Evolutionary conservation across 2,888 invertebrate genomes (phyloP).

Genomic region (Tinea semifulvella): DNA sequence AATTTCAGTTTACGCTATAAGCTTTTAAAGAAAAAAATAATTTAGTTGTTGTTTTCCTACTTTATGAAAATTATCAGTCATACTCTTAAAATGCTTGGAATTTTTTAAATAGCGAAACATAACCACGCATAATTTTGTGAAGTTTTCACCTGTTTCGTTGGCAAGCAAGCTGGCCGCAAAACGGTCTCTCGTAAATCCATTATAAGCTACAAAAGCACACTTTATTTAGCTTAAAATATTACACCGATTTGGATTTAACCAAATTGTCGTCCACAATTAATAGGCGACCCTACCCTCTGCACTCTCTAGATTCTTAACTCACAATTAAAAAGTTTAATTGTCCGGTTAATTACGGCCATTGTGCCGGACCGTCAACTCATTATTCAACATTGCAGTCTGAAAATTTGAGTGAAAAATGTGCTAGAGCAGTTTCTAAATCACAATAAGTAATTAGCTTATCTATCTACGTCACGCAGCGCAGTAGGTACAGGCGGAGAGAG

Average conservation of each 20-base stretch:
- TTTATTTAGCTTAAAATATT: constrained; percentile 14
- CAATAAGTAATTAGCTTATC: constrained; percentile 62
- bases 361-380: constrained; percentile 50
- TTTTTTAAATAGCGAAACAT: no score
- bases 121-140: no score
- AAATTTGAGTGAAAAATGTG: constrained; percentile 49
- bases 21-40: no score
- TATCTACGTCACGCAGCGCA: constrained; percentile 44
- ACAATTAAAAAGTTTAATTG: constrained; percentile 63
- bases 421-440: constrained; percentile 43
- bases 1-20: no score
- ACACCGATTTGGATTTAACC: constrained; percentile 13
- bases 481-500: constrained; percentile 16
- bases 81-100: no score
- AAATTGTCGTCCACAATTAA: constrained; percentile 31
- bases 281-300: constrained; percentile 43
- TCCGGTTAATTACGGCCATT: constrained; percentile 58
- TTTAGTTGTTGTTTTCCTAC: no score
- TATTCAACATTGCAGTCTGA: constrained; percentile 45
- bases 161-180: no score
- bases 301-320: constrained; percentile 51
- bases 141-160: no score
- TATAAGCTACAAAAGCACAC: constrained; percentile 4
- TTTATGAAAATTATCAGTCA: no score
- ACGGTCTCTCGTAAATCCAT: background rate